Evolutionary conservation across 2,113 vertebrate genomes (phyloP).

Genomic region (Geococcyx californianus): DNA sequence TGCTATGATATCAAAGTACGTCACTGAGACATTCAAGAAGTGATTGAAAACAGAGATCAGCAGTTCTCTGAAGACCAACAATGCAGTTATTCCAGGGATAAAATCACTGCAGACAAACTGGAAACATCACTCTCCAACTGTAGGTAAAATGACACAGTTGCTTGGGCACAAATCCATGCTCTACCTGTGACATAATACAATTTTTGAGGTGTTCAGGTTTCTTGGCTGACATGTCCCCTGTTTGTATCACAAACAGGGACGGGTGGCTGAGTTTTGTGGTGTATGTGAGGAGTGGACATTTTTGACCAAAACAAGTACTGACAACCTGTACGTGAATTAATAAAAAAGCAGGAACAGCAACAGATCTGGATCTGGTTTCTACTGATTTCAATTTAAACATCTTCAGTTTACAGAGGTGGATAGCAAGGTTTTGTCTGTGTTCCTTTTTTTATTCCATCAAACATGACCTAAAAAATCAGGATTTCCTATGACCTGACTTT

Average conservation of each 20-base stretch:
- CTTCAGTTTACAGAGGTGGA: neutral
- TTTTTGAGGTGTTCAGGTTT: neutral
- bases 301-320: neutral
- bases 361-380: neutral
- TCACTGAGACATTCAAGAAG: neutral
- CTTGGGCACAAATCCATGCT: neutral
- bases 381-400: neutral
- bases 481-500: neutral
- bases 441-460: neutral
- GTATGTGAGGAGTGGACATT: neutral
- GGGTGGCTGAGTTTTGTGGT: neutral
- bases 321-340: neutral
- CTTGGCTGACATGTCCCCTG: neutral
- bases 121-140: neutral
- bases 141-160: neutral
- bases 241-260: neutral
- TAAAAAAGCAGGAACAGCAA: neutral
- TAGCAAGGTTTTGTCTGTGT: neutral
- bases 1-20: neutral
- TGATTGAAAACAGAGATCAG: neutral
- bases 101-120: neutral
- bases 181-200: neutral
- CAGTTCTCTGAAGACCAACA: neutral
- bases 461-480: neutral
- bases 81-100: neutral